Base-by-base conservation (phyloP, 1,140 invertebrate species). In the Leptestheria dahalacensis region DNA sequence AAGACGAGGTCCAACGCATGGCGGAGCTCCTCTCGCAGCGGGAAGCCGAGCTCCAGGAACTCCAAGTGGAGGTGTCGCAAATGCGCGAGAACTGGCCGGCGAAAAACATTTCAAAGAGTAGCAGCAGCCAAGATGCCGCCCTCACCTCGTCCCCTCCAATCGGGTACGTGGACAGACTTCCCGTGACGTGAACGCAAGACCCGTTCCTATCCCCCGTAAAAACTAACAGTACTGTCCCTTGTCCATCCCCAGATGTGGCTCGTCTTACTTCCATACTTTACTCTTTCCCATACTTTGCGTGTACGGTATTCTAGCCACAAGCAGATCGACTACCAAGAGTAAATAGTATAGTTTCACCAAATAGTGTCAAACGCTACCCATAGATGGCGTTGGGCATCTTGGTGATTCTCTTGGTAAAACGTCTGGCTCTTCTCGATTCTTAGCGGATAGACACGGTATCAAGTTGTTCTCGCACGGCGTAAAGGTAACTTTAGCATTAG, bases 121-220 rank as follows among this genome's bases (percentile, higher is more conserved):
- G 53, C 53, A 55, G 53, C 53, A 33, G 26, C 26, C 26, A 55
- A 29, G 53, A 55, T 15, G 53, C 26, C 21, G 20, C 24, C 52
- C 20, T 29, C 33, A 33, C 26, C 26, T 55, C 53, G 26, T 18
- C 53, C n/a, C 53, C 53, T 29, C 53, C 53, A 15, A 55, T 29
- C 53, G 53, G 53, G 53, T 55, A 55, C 26, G 53, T 55, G 51
- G 51, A 11, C 25, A 24, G 15, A 18, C n/a, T 10, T 18, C 23
- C 11, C n/a, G 9, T 20, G 23, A 9, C 1, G 10, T 23, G 10
- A 50, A 50, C n/a, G 9, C 11, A 50, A 10, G 11, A 23, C 11
- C 11, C 48, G 48, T 9, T 15, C 20, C 11, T 15, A 50, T 50
- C 10, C n/a, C 49, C 49, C 18, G 11, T 47, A 11, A 47, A 11